Conservation (phyloP, 2,113 vertebrate genomes). For the Saiga tatarica region DNA sequence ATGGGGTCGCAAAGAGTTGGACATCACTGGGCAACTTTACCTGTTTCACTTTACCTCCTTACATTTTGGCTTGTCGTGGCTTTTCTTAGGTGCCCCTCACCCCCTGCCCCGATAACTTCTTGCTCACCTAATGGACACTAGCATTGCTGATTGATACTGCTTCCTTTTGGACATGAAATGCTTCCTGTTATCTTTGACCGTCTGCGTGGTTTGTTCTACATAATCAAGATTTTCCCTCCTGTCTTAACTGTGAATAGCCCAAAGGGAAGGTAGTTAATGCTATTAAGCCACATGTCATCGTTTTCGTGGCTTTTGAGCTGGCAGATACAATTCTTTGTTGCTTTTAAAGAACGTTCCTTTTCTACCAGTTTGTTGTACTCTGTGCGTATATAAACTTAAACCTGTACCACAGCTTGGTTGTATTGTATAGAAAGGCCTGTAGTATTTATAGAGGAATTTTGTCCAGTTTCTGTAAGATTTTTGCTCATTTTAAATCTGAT, state of each 20-base stretch:
- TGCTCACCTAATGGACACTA: neutral
- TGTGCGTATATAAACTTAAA: neutral
- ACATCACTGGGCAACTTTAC: neutral
- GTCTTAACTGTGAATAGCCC: neutral
- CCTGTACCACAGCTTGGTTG: neutral
- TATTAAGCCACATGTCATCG: neutral
- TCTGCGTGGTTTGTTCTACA: neutral
- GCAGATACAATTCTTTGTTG: neutral
- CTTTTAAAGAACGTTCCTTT: neutral
- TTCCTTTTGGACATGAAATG: conserved; percentile 18
- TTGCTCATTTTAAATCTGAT: neutral
- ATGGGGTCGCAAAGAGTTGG: neutral
- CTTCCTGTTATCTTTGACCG: conserved; percentile 35
- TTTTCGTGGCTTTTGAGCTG: neutral
- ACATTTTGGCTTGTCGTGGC: neutral
- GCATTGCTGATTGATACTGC: neutral
- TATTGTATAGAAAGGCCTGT: neutral
- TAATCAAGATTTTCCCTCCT: neutral
- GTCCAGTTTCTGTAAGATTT: neutral
- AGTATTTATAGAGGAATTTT: neutral
- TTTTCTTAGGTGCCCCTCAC: neutral
- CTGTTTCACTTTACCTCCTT: neutral
- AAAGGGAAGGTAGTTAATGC: conserved; percentile 2
- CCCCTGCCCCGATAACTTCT: neutral
- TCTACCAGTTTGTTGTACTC: neutral